phyloP scores from a whole-genome alignment of 2,888 invertebrate genomes.

The Melanchra persicariae region DNA sequence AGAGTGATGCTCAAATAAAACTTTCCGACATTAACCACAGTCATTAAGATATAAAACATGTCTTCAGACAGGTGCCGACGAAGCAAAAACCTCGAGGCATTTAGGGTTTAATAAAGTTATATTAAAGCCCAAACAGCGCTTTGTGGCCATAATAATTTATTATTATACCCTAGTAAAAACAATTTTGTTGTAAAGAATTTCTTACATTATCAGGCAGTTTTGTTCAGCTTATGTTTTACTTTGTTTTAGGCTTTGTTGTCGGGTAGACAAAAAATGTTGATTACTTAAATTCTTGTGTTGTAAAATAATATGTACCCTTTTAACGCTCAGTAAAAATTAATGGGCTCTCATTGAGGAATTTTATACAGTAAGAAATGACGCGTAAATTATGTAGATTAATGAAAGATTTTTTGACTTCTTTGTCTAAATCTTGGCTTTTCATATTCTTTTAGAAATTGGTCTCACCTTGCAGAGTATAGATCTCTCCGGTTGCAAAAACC shows the following conservation, averaged over 20 bases:
- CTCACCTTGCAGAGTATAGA: no score
- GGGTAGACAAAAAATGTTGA: not conserved
- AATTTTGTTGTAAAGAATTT: constrained; percentile 51
- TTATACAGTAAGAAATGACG: not conserved
- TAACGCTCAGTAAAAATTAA: not conserved
- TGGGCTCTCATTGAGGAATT: not conserved
- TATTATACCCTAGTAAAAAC: constrained; percentile 40
- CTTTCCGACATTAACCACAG: constrained; percentile 61
- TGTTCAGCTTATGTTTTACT: constrained; percentile 26
- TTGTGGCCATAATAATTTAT: constrained; percentile 48
- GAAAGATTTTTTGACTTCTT: not conserved
- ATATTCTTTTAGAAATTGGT: not conserved
- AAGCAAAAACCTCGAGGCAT: constrained; percentile 44
- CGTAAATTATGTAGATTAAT: not conserved
- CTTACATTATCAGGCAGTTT: constrained; percentile 34
- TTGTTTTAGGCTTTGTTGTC: constrained; percentile 12
- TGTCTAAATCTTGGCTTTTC: not conserved
- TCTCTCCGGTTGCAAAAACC: not conserved
- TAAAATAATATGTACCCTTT: not conserved
- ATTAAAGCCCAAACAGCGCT: constrained; percentile 42
- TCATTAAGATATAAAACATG: constrained; percentile 56
- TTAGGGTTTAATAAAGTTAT: constrained; percentile 58
- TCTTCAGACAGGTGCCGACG: constrained; percentile 33
- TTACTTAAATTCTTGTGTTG: constrained; percentile 5
- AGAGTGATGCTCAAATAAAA: constrained; percentile 43